A percentile compares a stretch with the other conserved stretches of the same genome.
These are phyloP conservation scores for Notocelia uddmanniana DNA, from an alignment of 2,888 invertebrate genomes.

Conservation along the genomic window DNA sequence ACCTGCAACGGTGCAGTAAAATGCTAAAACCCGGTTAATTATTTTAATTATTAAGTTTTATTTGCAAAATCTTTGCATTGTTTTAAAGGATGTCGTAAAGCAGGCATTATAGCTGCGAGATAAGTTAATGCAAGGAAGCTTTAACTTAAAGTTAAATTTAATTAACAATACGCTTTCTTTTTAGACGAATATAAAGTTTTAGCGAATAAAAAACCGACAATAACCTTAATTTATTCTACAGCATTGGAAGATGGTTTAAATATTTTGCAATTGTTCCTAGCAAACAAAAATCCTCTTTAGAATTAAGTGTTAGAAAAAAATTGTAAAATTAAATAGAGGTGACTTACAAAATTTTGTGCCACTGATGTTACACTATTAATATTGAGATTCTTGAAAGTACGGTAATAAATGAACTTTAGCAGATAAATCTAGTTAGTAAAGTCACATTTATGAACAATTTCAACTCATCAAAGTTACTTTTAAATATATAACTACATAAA, in stretches of 20 bases:
- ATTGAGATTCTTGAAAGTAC: no score
- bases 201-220: background rate
- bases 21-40: constrained; percentile 40
- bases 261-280: background rate
- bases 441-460: no score
- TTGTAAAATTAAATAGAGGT: background rate
- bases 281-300: no score
- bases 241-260: background rate
- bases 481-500: no score
- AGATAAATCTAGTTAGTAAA: no score
- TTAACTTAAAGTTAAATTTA: constrained; percentile 17
- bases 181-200: background rate
- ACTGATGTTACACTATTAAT: no score
- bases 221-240: background rate
- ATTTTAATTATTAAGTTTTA: constrained; percentile 41
- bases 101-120: constrained; percentile 30
- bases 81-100: constrained; percentile 40
- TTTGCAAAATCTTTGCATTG: constrained; percentile 36
- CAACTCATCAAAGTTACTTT: no score
- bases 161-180: background rate
- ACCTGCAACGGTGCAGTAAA: constrained; percentile 42
- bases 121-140: constrained; percentile 8
- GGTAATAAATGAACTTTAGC: no score
- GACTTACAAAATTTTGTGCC: background rate
- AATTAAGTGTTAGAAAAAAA: no score